A percentile compares a stretch with the other conserved stretches of the same genome.
Conservation (phyloP, 2,113 vertebrate genomes). For the Motacilla tschutschensis region DNA sequence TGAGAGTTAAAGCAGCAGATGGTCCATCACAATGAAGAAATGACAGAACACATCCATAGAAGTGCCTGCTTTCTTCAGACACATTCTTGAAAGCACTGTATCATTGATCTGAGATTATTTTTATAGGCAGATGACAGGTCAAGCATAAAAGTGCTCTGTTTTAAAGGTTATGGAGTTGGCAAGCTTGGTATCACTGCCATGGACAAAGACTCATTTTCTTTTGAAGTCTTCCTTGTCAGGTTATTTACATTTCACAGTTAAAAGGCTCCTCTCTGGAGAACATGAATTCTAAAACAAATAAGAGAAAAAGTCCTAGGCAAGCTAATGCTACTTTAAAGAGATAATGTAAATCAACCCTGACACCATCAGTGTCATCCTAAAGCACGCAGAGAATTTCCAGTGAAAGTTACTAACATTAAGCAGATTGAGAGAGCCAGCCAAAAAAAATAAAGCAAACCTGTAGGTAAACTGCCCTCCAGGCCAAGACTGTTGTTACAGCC, state of each 20-base stretch:
- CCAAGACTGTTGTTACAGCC: conserved; percentile 18
- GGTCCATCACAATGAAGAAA: conserved; percentile 8
- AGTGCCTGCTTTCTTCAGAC: conserved; percentile 36
- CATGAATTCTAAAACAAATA: conserved; percentile 33
- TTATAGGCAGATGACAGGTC: conserved; percentile 43
- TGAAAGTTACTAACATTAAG: conserved; percentile 28
- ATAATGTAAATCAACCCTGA: conserved; percentile 43
- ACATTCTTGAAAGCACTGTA: conserved; percentile 42
- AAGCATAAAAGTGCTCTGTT: conserved; percentile 37
- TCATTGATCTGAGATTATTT: conserved; percentile 48
- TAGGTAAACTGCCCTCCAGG: conserved; percentile 40
- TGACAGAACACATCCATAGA: neutral
- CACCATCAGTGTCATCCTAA: conserved; percentile 34
- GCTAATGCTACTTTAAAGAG: conserved; percentile 41
- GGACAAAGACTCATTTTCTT: conserved; percentile 23
- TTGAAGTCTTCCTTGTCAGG: conserved; percentile 47
- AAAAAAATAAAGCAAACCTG: conserved; percentile 44
- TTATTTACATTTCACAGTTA: conserved; percentile 52
- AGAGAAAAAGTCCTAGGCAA: conserved; percentile 14
- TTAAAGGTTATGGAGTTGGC: conserved; percentile 50
- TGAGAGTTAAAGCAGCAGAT: conserved; percentile 12
- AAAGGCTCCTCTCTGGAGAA: conserved; percentile 46
- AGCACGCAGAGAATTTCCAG: conserved; percentile 35
- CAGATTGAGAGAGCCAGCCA: conserved; percentile 8
- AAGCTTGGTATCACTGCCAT: conserved; percentile 25